Percentiles rank a stretch among this genome's conserved stretches.
phyloP scores from a whole-genome alignment of 2,797 vertebrate genomes.

The Characodon lateralis region DNA sequence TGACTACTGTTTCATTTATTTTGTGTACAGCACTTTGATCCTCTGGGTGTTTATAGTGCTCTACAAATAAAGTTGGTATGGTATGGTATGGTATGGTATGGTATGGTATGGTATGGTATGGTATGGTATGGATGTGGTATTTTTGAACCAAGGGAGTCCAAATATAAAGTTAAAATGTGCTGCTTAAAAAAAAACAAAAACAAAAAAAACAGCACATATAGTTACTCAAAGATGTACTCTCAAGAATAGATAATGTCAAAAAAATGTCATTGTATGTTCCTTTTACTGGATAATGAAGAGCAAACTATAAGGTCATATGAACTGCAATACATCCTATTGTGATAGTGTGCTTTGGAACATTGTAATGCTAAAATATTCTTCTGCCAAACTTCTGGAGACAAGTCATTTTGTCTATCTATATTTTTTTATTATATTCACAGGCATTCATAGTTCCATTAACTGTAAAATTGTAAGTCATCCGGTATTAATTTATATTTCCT shows the following conservation, averaged over 20 bases:
- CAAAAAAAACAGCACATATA: background rate
- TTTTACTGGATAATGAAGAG: slow-evolving; percentile 1
- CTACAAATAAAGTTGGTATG: no score
- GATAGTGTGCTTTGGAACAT: background rate
- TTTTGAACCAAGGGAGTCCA: background rate
- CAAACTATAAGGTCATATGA: background rate
- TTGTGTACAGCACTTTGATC: no score
- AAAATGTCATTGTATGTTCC: background rate
- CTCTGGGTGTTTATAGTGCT: no score
- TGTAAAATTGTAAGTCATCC: slow-evolving; percentile 2
- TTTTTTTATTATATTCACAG: background rate
- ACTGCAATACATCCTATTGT: background rate
- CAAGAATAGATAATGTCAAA: background rate
- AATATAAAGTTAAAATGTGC: background rate
- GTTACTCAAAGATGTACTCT: background rate
- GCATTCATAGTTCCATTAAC: background rate
- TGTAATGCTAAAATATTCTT: background rate
- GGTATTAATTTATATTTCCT: background rate
- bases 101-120: no score
- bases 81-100: no score
- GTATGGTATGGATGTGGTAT: background rate
- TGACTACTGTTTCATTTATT: no score
- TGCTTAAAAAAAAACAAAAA: background rate
- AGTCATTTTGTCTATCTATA: background rate
- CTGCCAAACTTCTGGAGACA: background rate